Evolutionary conservation across 2,113 vertebrate species (phyloP).

Genomic region (Urocolius indicus): DNA sequence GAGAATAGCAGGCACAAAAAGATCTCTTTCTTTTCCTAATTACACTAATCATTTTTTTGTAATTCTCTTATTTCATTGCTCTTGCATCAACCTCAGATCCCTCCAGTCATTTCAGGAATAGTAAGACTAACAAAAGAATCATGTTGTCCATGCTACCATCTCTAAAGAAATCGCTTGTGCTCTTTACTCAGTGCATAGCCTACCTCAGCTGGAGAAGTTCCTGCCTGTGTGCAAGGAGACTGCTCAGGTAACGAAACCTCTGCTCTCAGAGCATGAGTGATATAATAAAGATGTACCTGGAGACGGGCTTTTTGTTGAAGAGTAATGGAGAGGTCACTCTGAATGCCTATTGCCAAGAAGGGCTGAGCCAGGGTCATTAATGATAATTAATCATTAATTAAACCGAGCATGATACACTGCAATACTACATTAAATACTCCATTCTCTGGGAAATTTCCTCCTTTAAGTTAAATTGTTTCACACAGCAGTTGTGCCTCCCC

Average conservation of each 20-base stretch:
- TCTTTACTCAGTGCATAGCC: fast-evolving
- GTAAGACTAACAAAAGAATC: neutral
- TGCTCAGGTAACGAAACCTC: neutral
- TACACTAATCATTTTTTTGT: neutral
- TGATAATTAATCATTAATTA: slow-evolving; percentile 60
- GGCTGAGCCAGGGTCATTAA: slow-evolving; percentile 38
- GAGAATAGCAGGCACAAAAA: neutral
- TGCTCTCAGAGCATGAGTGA: fast-evolving
- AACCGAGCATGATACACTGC: neutral
- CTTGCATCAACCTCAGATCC: neutral
- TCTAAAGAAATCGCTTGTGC: neutral
- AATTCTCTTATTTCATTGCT: neutral
- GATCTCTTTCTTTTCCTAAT: neutral
- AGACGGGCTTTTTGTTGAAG: neutral
- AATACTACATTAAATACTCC: neutral
- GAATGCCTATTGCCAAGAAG: neutral
- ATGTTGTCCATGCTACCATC: neutral
- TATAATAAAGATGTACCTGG: neutral
- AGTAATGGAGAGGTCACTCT: neutral
- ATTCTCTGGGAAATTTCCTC: neutral
- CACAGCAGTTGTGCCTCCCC: neutral
- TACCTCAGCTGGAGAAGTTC: neutral
- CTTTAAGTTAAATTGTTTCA: neutral
- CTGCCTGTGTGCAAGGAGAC: fast-evolving
- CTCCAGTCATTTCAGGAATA: neutral